A percentile compares a stretch with the other conserved stretches of the same genome.
These are phyloP conservation scores for Dasypogon diadema DNA, from an alignment of 2,888 invertebrate genomes.

Conservation along the genomic window DNA sequence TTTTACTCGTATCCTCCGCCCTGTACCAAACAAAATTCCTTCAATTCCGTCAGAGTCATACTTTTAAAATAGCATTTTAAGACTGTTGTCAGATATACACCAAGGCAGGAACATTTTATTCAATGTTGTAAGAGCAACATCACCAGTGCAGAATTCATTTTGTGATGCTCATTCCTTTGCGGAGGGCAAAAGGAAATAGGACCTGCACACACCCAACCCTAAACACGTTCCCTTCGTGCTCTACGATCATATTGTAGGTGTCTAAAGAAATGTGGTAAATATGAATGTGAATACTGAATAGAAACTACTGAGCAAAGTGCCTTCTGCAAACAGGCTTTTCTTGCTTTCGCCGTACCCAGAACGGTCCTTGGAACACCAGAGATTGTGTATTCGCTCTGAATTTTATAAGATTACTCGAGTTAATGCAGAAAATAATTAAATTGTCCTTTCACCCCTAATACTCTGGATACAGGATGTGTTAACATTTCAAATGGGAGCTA, in stretches of 20 bases:
- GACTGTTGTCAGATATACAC: slow-evolving; percentile 22
- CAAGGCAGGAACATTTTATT: slow-evolving; percentile 7
- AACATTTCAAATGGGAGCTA: slow-evolving; percentile 3
- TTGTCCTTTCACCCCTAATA: slow-evolving; percentile 9
- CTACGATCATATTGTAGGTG: slow-evolving; percentile 13
- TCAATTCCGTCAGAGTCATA: not conserved
- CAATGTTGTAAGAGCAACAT: not conserved
- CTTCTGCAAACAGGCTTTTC: slow-evolving; percentile 38
- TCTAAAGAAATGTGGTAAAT: slow-evolving; percentile 38
- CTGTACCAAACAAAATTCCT: not conserved
- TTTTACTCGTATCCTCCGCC: not conserved
- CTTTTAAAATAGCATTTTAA: slow-evolving; percentile 31
- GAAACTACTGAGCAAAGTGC: slow-evolving; percentile 31
- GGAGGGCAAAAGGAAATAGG: slow-evolving; percentile 24
- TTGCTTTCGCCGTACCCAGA: slow-evolving; percentile 37
- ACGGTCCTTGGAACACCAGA: slow-evolving; percentile 8
- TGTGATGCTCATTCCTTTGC: not conserved
- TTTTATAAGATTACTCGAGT: not conserved
- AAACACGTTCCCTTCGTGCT: slow-evolving; percentile 5
- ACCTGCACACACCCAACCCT: not conserved
- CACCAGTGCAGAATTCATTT: slow-evolving; percentile 23
- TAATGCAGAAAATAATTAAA: slow-evolving; percentile 44
- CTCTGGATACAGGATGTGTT: not conserved
- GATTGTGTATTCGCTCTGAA: not conserved
- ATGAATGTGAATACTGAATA: slow-evolving; percentile 12